Evolutionary conservation across 2,113 vertebrate species (phyloP), one percentile per base, ranked within the genome.

Genomic region (Oncorhynchus clarkii): DNA sequence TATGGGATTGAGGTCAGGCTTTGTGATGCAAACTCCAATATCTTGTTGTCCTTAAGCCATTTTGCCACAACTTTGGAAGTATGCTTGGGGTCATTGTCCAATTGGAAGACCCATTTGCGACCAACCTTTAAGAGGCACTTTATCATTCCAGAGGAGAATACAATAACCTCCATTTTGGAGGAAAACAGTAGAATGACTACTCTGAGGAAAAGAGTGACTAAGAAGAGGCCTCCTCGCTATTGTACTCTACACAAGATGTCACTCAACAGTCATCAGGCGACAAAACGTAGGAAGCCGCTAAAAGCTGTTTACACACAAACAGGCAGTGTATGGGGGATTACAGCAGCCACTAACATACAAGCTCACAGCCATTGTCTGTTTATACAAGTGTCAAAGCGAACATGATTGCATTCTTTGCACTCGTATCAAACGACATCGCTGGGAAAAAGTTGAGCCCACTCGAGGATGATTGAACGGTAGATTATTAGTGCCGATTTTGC

Each of bases 341-440:
- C 7, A 12, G 11, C 13, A 54, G 22, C 31, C 9, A 3, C 49
- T 59, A 13, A 14, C 34, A 64, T 26, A 81, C 74, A 84, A 67
- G 79, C 70, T 72, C 76, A 78, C 75, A 71, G 67, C 70, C 79
- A 29, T 66, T 24, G 82, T 78, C 82, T 88, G 87, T 84, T 83
- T 83, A 80, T 86, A 88, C 84, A 85, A 72, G 27, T 48, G 72
- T 67, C 79, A 75, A 67, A 78, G 85, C 85, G 84, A 86, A 86
- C 72, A 74, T 2, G 8, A 9, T 45, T 45, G 39, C 39, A 45
- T 45, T 45, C 39, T 11, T 11, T 72, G 59, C 80, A 76, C 67
- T 67, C 9, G 18, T 31, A 49, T 71, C 59, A 78, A 81, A 76
- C 48, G 71, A 78, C 75, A 62, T 76, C 73, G 80, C 73, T 45